Conservation (phyloP, 1,140 invertebrate species). For the Nasonia longicornis region DNA sequence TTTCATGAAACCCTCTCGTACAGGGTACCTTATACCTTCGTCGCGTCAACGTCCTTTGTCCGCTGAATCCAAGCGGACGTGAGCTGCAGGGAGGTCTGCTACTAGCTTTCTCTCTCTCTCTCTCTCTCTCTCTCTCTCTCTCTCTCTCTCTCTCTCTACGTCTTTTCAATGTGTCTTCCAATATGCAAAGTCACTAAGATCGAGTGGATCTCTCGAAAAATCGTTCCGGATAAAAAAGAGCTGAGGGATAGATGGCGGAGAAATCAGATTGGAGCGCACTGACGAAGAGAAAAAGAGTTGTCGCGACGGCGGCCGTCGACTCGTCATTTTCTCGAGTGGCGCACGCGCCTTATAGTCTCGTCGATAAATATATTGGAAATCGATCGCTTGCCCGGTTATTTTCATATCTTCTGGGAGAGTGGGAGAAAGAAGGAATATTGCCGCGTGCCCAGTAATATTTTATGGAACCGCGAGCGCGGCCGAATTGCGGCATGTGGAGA, state of each 20-base stretch:
- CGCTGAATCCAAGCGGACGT: background rate
- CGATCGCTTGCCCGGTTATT: background rate
- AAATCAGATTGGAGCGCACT: background rate
- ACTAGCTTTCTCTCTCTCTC: too few relatives aligned
- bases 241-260: background rate
- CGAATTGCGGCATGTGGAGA: background rate
- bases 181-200: conserved; percentile 2
- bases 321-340: conserved; percentile 1
- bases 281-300: background rate
- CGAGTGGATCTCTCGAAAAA: conserved; percentile 20
- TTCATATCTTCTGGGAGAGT: background rate
- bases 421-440: background rate
- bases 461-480: background rate
- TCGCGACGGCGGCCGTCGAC: background rate
- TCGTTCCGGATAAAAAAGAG: background rate
- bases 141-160: background rate
- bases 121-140: background rate
- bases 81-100: too few relatives aligned
- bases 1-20: background rate
- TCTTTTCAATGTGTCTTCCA: background rate
- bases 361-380: conserved; percentile 16
- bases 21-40: background rate
- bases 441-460: conserved; percentile 10
- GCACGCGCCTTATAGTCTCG: background rate
- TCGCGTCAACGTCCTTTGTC: conserved; percentile 9